phyloP scores from a whole-genome alignment of 2,797 vertebrate species.

The Graptemys geographica region DNA sequence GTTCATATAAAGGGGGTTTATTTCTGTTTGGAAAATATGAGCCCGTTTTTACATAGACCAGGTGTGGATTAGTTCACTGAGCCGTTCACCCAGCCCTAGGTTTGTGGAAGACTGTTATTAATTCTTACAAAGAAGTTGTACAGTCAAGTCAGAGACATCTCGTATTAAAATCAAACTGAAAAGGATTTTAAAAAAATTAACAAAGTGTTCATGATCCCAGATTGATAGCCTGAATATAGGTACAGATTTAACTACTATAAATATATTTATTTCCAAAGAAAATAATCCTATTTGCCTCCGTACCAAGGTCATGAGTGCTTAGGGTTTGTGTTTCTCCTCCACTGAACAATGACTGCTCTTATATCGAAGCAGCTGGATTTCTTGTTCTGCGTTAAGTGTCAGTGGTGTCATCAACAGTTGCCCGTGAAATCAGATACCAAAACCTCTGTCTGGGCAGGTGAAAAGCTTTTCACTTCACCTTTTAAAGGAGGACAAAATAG shows the following conservation, averaged over 20 bases:
- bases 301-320: neutral
- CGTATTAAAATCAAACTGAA: slow-evolving; percentile 76
- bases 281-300: slow-evolving; percentile 42
- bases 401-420: neutral
- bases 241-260: slow-evolving; percentile 58
- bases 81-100: slow-evolving; percentile 70
- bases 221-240: slow-evolving; percentile 74
- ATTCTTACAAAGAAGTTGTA: slow-evolving; percentile 76
- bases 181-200: slow-evolving; percentile 70
- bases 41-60: slow-evolving; percentile 76
- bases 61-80: slow-evolving; percentile 80
- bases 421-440: neutral
- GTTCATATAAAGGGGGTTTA: slow-evolving; percentile 75
- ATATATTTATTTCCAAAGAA: slow-evolving; percentile 62
- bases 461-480: neutral
- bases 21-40: slow-evolving; percentile 82
- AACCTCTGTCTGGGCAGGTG: neutral
- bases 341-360: neutral
- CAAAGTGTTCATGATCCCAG: slow-evolving; percentile 78
- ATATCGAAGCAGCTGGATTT: neutral
- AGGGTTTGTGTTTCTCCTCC: slow-evolving; percentile 46
- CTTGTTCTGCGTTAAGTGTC: neutral
- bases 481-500: neutral
- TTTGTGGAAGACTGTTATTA: slow-evolving; percentile 77
- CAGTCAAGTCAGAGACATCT: slow-evolving; percentile 77